Base-by-base conservation (phyloP, 2,888 invertebrate species). In the Sarcophaga carnaria region DNA sequence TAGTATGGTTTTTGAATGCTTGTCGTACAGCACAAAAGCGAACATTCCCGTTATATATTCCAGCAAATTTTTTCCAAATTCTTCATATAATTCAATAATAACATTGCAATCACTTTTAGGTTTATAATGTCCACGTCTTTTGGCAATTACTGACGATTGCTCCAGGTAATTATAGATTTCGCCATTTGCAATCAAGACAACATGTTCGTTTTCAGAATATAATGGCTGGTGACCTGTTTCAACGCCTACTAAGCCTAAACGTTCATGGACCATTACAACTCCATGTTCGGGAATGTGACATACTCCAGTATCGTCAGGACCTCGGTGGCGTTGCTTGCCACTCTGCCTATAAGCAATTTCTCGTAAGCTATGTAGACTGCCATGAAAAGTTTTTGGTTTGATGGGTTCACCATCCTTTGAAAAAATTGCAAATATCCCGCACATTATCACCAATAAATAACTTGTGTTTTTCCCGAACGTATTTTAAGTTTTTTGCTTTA, bases 161-260 rank as follows among this genome's bases (percentile, higher is more conserved):
- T 93, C 92, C 70, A 92, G 86, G 85, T 93, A 93, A 82, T 93
- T 93, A 89, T 93, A 93, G 70, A 93, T 93, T 87, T 93, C 93
- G 1, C 93, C 93, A 84, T 93, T 93, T 69, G 93, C 93, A 70
- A 93, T 91, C 54, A 93, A 83, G n/a, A 92, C 64, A 12, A 93
- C 67, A 49, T 90, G 90, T 10, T 89, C 91, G 74, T 92, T 91
- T 17, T 90, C 89, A 0, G 93, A 93, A 63, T 88, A 89, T 8
- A 93, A 88, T 0, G 93, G 93, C 83, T 93, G 93, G 79, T 93
- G 91, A 2, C 93, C 93, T 54, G 90, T 90, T 14, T 90, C 89
- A 1, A 93, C 92, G 20, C 93, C 92, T 25, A 93, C 89, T 80
- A 93, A 90, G 1, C 91, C 91, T 12, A 93, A 88, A 4, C 93